phyloP scores from a whole-genome alignment of 2,797 vertebrate genomes.

The Rousettus madagascariensis region DNA sequence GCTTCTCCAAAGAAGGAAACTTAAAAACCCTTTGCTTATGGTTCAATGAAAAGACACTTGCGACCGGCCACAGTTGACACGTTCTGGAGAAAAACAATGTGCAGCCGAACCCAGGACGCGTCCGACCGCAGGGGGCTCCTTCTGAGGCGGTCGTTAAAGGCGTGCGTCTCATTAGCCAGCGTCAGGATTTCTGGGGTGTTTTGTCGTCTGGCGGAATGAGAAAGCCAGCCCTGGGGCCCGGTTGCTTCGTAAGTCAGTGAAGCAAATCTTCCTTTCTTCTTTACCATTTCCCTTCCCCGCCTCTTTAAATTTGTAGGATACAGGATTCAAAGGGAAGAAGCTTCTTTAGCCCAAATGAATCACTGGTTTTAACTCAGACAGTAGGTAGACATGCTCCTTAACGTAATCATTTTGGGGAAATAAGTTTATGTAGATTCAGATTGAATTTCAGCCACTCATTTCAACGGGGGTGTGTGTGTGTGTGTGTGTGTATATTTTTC shows the following conservation, averaged over 20 bases:
- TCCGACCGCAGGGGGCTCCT: not conserved
- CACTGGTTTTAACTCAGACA: not conserved
- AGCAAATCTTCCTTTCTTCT: not conserved
- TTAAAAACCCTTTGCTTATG: not conserved
- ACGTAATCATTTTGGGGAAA: not conserved
- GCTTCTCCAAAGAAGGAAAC: not conserved
- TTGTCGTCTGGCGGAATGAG: not conserved
- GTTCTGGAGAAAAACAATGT: not conserved
- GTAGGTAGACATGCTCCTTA: not conserved
- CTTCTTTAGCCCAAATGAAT: not conserved
- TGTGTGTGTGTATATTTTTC: not conserved
- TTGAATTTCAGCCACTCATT: not conserved
- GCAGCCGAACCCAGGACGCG: accelerated
- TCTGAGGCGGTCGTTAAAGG: not conserved
- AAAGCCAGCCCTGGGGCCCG: not conserved
- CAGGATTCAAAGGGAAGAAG: not conserved
- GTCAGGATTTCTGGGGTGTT: not conserved
- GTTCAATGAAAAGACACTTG: not conserved
- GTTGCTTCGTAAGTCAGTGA: not conserved
- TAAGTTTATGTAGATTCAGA: not conserved
- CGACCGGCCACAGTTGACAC: not conserved
- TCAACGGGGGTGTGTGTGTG: not conserved
- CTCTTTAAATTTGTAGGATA: not conserved
- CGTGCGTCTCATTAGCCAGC: not conserved
- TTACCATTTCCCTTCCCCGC: not conserved